These are phyloP conservation scores for Endotricha flammealis DNA, from an alignment of 2,888 invertebrate species.

Conservation along the genomic window DNA sequence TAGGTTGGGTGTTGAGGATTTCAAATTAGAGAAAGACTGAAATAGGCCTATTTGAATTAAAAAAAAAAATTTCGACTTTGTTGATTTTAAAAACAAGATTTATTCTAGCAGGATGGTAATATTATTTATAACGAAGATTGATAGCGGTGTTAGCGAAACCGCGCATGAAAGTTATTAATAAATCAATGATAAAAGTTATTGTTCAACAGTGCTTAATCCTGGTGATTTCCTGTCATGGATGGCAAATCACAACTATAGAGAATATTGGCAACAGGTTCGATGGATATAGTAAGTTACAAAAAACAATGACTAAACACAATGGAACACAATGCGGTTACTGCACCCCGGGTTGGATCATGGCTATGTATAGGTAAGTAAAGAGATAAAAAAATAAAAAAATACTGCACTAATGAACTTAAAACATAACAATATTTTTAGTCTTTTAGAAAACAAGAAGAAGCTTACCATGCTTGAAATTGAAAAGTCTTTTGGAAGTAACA, in stretches of 20 bases:
- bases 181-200: no score
- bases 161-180: no score
- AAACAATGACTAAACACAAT: slow-evolving; percentile 78
- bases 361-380: slow-evolving; percentile 82
- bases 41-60: no score
- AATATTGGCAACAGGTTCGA: slow-evolving; percentile 80
- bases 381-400: not conserved
- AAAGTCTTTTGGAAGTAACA: slow-evolving; percentile 84
- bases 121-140: no score
- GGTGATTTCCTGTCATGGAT: slow-evolving; percentile 78
- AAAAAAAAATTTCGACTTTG: no score
- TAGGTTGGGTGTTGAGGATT: no score
- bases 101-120: no score
- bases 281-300: slow-evolving; percentile 84
- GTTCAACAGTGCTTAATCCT: slow-evolving; percentile 79
- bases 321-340: slow-evolving; percentile 87
- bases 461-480: slow-evolving; percentile 82
- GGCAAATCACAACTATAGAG: slow-evolving; percentile 84
- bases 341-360: slow-evolving; percentile 86
- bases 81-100: no score
- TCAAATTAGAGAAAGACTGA: no score
- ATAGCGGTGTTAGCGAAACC: no score
- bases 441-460: slow-evolving; percentile 36
- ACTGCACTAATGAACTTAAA: not conserved
- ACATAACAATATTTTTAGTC: slow-evolving; percentile 26